These are phyloP conservation scores for Trinectes maculatus DNA, from an alignment of 2,113 vertebrate species.

Conservation along the genomic window DNA sequence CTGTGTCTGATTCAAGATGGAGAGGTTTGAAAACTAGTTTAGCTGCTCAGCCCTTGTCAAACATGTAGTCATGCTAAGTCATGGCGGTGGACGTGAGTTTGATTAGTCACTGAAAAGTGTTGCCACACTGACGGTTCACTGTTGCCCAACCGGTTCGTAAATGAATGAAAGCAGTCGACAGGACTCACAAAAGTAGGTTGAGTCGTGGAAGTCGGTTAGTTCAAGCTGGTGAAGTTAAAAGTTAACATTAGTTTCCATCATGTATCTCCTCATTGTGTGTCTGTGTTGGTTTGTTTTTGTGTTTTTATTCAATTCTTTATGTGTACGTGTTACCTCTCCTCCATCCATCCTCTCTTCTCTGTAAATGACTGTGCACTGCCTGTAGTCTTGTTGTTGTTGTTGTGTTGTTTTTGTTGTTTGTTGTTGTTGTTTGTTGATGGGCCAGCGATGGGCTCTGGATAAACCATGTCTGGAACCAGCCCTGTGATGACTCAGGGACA, in stretches of 20 bases:
- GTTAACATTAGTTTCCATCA: background rate
- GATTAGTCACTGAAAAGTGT: background rate
- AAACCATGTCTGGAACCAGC: background rate
- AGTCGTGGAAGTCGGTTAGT: no score
- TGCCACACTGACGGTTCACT: background rate
- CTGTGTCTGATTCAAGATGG: background rate
- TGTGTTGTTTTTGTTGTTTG: no score
- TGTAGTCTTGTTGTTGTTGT: no score
- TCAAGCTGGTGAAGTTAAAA: background rate
- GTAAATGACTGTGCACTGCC: no score
- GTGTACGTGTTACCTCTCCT: no score
- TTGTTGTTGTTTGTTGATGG: no score
- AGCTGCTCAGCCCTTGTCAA: background rate
- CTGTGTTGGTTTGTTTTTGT: no score
- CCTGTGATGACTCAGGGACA: conserved; percentile 44
- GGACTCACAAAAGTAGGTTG: no score
- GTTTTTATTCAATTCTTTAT: no score
- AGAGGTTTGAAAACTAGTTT: conserved; percentile 18
- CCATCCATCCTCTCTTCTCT: no score
- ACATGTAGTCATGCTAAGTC: background rate
- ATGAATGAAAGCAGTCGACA: conserved; percentile 40
- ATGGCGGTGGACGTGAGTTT: background rate
- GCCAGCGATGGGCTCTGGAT: background rate
- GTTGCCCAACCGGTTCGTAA: conserved; percentile 40
- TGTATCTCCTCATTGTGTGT: background rate